These are phyloP conservation scores for Triplophysa yarkandensis DNA, from an alignment of 2,797 vertebrate species.

Conservation along the genomic window DNA sequence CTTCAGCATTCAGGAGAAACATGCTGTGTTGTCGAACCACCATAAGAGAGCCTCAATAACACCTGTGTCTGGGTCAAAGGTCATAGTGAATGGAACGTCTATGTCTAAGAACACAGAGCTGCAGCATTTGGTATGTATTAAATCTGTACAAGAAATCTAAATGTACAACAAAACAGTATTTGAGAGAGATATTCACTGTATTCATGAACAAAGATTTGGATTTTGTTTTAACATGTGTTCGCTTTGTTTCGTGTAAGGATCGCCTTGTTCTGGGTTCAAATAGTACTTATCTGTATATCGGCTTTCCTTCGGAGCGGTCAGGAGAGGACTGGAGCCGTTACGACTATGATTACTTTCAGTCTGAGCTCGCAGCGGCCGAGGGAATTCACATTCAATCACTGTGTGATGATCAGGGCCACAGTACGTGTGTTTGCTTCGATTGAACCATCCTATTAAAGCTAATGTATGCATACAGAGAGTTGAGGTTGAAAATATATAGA, in stretches of 20 bases:
- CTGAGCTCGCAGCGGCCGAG: constrained; percentile 83
- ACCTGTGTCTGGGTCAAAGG: constrained; percentile 76
- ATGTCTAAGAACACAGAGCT: constrained; percentile 75
- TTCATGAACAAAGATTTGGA: neutral
- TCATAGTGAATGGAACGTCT: constrained; percentile 79
- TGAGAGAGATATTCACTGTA: neutral
- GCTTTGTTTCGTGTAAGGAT: constrained; percentile 69
- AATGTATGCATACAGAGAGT: neutral
- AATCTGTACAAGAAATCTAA: neutral
- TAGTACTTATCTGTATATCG: constrained; percentile 83
- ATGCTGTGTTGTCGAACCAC: constrained; percentile 80
- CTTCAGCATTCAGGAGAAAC: constrained; percentile 82
- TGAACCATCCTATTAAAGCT: neutral
- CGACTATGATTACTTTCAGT: constrained; percentile 89
- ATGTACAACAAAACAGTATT: neutral
- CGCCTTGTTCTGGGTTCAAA: constrained; percentile 85
- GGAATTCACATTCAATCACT: constrained; percentile 77
- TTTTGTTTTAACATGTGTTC: neutral
- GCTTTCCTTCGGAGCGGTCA: constrained; percentile 80
- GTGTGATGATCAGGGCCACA: constrained; percentile 61
- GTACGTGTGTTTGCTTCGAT: constrained; percentile 54
- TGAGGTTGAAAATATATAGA: neutral
- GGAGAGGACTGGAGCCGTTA: constrained; percentile 81
- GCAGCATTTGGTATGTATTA: constrained; percentile 80
- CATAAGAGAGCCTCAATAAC: constrained; percentile 74